Evolutionary conservation across 1,140 invertebrate species (phyloP).

Genomic region (Dendroctonus ponderosae): DNA sequence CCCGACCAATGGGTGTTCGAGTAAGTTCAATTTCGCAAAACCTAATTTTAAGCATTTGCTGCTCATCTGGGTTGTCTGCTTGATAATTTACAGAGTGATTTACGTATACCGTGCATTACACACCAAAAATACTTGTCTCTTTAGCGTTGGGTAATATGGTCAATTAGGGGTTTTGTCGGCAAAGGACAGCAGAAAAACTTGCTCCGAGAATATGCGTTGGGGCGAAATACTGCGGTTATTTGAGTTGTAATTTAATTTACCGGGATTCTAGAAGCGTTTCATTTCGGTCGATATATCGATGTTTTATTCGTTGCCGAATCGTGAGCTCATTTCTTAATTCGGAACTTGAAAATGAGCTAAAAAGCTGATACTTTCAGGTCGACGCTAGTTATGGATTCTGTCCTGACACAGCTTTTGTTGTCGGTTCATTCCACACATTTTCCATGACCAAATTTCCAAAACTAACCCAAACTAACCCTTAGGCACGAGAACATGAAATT

Average conservation of each 20-base stretch:
- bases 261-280: not conserved
- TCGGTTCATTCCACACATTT: not conserved
- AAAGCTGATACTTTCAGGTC: not conserved
- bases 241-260: conserved; percentile 26
- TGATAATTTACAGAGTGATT: too few species aligned
- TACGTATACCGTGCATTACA: too few species aligned
- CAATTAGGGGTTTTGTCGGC: conserved; percentile 33
- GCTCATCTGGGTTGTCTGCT: too few species aligned
- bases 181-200: conserved; percentile 25
- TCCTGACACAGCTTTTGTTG: too few species aligned
- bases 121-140: conserved; percentile 34
- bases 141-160: conserved; percentile 30
- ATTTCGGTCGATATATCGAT: too few species aligned
- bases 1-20: conserved; percentile 39
- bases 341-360: too few species aligned
- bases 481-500: conserved; percentile 9
- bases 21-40: not conserved
- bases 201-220: conserved; percentile 11
- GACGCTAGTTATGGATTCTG: too few species aligned
- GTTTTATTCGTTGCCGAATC: too few species aligned
- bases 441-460: conserved; percentile 5
- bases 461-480: conserved; percentile 16
- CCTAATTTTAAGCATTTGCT: too few species aligned
- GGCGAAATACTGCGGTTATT: conserved; percentile 12
- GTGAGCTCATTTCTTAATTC: too few species aligned